Percentiles rank a stretch among this genome's conserved stretches.
phyloP scores from a whole-genome alignment of 1,140 invertebrate species.

The Micrasema minimum region DNA sequence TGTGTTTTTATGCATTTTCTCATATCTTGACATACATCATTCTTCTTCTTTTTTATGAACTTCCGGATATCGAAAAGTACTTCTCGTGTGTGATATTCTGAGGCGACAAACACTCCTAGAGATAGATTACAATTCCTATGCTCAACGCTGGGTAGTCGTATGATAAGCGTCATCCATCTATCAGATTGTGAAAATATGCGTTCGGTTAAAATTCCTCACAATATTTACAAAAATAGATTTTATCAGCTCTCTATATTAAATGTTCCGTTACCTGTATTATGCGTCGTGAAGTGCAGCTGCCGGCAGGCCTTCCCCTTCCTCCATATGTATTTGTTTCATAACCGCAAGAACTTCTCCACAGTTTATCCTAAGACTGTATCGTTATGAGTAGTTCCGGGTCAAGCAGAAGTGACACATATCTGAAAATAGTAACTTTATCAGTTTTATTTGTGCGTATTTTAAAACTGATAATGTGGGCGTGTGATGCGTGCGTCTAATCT shows the following conservation, averaged over 20 bases:
- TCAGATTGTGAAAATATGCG: too few relatives aligned
- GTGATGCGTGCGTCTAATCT: too few relatives aligned
- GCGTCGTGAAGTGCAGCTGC: too few relatives aligned
- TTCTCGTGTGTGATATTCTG: not conserved
- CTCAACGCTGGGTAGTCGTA: too few relatives aligned
- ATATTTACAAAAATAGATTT: too few relatives aligned
- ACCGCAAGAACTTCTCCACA: not conserved
- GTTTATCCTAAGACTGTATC: not conserved
- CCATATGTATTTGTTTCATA: not conserved
- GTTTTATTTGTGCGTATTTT: not conserved
- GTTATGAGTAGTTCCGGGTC: not conserved
- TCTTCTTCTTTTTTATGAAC: slow-evolving; percentile 55
- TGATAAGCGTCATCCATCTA: too few relatives aligned
- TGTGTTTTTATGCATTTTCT: slow-evolving; percentile 53
- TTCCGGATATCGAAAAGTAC: slow-evolving; percentile 57
- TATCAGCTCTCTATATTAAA: slow-evolving; percentile 49
- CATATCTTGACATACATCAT: slow-evolving; percentile 54
- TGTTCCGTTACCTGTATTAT: slow-evolving; percentile 52
- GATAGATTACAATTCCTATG: too few relatives aligned
- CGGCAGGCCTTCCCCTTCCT: too few relatives aligned
- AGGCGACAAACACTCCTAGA: too few relatives aligned
- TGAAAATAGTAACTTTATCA: not conserved
- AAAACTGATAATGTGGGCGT: not conserved
- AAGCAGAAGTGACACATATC: not conserved
- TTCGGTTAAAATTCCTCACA: too few relatives aligned